These are phyloP conservation scores for Himalopsyche tibetana DNA, from an alignment of 2,888 invertebrate genomes.

Conservation along the genomic window DNA sequence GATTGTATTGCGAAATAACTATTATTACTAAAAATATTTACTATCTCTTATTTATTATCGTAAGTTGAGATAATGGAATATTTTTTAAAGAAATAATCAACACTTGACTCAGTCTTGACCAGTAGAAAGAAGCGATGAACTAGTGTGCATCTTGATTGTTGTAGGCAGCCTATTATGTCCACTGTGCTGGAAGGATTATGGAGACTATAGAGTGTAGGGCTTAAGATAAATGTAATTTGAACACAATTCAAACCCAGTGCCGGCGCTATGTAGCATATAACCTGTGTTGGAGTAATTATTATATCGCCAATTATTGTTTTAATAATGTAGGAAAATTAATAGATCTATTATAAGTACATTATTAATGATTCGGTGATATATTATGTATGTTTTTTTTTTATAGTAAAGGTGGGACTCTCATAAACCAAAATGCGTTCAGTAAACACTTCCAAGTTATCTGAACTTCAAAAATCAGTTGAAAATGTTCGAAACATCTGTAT, in stretches of 20 bases:
- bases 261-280: background rate
- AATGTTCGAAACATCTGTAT: constrained; percentile 96
- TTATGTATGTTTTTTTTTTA: background rate
- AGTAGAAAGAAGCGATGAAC: too few relatives aligned
- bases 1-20: too few relatives aligned
- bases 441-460: constrained; percentile 76
- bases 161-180: too few relatives aligned
- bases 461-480: constrained; percentile 82
- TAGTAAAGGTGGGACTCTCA: background rate
- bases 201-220: too few relatives aligned
- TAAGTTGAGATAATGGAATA: too few relatives aligned
- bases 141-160: too few relatives aligned
- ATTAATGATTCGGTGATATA: too few relatives aligned
- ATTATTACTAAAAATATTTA: too few relatives aligned
- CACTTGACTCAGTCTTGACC: too few relatives aligned
- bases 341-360: background rate
- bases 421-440: constrained; percentile 77
- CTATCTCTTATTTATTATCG: too few relatives aligned
- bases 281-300: background rate
- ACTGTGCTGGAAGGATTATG: too few relatives aligned
- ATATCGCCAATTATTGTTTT: background rate
- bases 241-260: background rate
- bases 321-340: background rate
- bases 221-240: background rate
- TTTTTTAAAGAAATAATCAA: too few relatives aligned